Evolutionary conservation across 2,888 invertebrate species (phyloP).

Genomic region (Andrena hattorfiana): DNA sequence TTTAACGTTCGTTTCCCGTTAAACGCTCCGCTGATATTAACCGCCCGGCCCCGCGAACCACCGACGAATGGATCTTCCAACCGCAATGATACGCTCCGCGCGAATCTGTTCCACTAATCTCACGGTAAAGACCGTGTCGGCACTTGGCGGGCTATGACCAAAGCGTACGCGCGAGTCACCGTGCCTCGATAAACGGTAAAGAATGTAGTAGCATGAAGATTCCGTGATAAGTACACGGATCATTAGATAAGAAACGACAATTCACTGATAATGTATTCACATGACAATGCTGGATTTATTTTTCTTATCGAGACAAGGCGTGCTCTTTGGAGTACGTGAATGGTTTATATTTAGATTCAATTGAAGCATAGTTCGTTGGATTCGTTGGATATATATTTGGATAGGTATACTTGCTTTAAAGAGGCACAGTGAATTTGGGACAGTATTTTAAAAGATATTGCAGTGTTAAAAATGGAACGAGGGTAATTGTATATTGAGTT

Average conservation of each 20-base stretch:
- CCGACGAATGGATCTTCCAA: background rate
- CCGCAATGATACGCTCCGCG: conserved; percentile 16
- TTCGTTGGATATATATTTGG: too few species aligned
- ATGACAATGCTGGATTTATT: background rate
- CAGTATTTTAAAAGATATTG: too few species aligned
- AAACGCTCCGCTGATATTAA: conserved; percentile 65
- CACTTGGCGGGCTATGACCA: conserved; percentile 4
- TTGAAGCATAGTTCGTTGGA: too few species aligned
- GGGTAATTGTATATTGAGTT: background rate
- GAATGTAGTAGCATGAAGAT: background rate
- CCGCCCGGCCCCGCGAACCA: background rate
- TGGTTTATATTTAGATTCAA: too few species aligned
- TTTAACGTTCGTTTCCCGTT: conserved; percentile 55
- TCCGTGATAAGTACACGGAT: background rate
- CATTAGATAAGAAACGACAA: background rate
- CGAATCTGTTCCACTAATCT: conserved; percentile 13
- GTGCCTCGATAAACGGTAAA: background rate
- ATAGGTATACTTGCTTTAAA: too few species aligned
- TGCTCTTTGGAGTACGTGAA: too few species aligned
- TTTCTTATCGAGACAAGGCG: background rate
- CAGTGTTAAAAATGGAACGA: too few species aligned
- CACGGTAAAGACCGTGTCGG: background rate
- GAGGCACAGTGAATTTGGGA: too few species aligned
- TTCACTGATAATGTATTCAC: background rate
- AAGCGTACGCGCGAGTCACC: background rate